Conservation (phyloP, 2,888 invertebrate species). For the Steinernema carpocapsae region DNA sequence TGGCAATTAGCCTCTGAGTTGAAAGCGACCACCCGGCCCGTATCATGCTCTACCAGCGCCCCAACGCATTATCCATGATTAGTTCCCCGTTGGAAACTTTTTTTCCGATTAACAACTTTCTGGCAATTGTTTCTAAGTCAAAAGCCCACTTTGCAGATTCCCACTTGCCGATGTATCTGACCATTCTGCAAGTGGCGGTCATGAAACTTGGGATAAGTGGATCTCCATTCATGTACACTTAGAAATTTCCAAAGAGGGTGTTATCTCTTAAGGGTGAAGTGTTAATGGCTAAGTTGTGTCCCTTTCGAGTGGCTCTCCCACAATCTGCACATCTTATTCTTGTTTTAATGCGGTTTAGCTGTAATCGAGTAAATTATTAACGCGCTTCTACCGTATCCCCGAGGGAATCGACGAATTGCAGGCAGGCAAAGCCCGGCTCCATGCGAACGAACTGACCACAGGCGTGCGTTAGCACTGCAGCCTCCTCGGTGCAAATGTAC, state of each 20-base stretch:
- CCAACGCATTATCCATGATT: constrained; percentile 29
- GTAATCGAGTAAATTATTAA: constrained; percentile 10
- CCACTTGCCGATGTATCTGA: no score
- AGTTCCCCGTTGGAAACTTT: constrained; percentile 20
- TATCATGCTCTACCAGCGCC: constrained; percentile 21
- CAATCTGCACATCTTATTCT: constrained; percentile 13
- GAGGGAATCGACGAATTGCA: constrained; percentile 15
- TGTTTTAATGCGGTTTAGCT: not conserved
- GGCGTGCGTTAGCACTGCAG: constrained; percentile 24
- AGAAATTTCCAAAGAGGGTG: no score
- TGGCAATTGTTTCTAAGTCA: not conserved
- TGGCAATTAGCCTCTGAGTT: no score
- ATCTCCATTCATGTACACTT: no score
- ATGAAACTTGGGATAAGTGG: no score
- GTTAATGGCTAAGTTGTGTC: not conserved
- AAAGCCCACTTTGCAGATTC: no score
- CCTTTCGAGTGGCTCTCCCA: constrained; percentile 15
- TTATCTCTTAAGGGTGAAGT: not conserved
- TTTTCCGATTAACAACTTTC: constrained; percentile 25
- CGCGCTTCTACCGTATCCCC: constrained; percentile 18
- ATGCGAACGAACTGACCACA: constrained; percentile 9
- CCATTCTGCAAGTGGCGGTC: no score
- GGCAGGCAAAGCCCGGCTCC: not conserved
- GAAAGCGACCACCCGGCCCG: not conserved
- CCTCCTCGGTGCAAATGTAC: constrained; percentile 26